These are phyloP conservation scores for Leptopilina clavipes DNA, from an alignment of 1,140 invertebrate genomes.

Conservation along the genomic window DNA sequence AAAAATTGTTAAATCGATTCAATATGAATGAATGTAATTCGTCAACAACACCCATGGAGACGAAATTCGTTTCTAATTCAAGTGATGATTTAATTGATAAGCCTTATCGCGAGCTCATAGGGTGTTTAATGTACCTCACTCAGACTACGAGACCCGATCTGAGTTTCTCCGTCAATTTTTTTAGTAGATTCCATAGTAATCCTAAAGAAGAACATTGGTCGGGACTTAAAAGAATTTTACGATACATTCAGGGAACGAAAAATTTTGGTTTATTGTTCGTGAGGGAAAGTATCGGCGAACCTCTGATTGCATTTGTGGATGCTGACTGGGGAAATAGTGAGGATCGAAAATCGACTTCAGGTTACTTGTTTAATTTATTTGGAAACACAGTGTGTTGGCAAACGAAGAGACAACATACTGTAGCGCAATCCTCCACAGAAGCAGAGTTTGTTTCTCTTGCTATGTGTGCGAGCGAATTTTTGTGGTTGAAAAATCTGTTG, in stretches of 20 bases:
- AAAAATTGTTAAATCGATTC: constrained; percentile 21
- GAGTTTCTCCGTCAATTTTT: constrained; percentile 42
- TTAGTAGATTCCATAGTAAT: constrained; percentile 50
- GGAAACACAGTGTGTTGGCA: constrained; percentile 47
- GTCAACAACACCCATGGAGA: constrained; percentile 34
- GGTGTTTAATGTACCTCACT: constrained; percentile 55
- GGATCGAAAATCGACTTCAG: constrained; percentile 50
- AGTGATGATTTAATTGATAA: background rate
- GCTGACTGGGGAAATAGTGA: constrained; percentile 48
- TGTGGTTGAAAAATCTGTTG: constrained; percentile 22
- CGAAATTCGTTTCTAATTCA: background rate
- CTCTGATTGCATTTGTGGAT: constrained; percentile 48
- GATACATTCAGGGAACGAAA: constrained; percentile 45
- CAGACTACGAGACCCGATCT: constrained; percentile 56
- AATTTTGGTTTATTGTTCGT: constrained; percentile 5
- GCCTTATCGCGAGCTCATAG: constrained; percentile 50
- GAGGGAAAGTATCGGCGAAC: background rate
- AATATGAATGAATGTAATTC: constrained; percentile 1
- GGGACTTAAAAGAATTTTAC: constrained; percentile 44
- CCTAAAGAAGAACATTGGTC: constrained; percentile 43
- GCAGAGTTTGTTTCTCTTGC: constrained; percentile 56
- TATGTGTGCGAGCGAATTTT: background rate
- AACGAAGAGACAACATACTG: constrained; percentile 50
- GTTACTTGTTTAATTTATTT: constrained; percentile 46
- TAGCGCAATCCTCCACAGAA: constrained; percentile 36